Conservation (phyloP, 2,113 vertebrate genomes). For the Carassius auratus region DNA sequence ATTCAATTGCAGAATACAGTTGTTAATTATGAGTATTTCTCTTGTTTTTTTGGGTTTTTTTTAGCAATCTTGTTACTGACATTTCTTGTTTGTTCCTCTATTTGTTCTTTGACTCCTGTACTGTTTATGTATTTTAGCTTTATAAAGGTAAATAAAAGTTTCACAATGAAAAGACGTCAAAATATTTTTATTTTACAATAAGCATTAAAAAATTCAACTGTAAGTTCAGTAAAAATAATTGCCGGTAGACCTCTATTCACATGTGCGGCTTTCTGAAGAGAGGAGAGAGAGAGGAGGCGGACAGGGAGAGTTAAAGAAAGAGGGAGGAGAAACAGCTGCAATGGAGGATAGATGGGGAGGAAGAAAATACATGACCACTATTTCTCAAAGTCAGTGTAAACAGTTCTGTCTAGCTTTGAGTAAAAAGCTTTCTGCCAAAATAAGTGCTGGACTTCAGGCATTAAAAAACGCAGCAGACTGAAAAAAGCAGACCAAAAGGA, state of each 20-base stretch:
- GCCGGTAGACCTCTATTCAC: constrained; percentile 20
- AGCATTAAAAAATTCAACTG: constrained; percentile 53
- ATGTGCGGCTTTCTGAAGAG: constrained; percentile 2
- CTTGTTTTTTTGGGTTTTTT: not conserved
- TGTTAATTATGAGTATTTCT: not conserved
- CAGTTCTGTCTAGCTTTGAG: constrained; percentile 28
- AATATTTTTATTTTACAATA: constrained; percentile 53
- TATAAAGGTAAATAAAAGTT: constrained; percentile 67
- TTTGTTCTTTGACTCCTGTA: not conserved
- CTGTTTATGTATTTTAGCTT: constrained; percentile 46
- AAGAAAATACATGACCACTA: constrained; percentile 11
- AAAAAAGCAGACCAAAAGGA: not conserved
- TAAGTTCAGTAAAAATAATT: constrained; percentile 42
- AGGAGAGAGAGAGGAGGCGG: not conserved
- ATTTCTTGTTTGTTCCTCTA: not conserved
- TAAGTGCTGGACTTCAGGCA: constrained; percentile 38
- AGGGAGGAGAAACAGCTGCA: constrained; percentile 8
- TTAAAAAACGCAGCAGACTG: constrained; percentile 45
- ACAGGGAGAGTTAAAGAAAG: constrained; percentile 22
- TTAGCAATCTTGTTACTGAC: constrained; percentile 3
- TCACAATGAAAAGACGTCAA: constrained; percentile 61
- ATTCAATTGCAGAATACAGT: not conserved
- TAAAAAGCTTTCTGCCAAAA: constrained; percentile 52
- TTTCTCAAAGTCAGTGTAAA: constrained; percentile 29
- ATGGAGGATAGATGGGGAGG: not conserved